A percentile compares a stretch with the other conserved stretches of the same genome.
Conservation (phyloP, 1,140 invertebrate species). For the Habropoda laboriosa region DNA sequence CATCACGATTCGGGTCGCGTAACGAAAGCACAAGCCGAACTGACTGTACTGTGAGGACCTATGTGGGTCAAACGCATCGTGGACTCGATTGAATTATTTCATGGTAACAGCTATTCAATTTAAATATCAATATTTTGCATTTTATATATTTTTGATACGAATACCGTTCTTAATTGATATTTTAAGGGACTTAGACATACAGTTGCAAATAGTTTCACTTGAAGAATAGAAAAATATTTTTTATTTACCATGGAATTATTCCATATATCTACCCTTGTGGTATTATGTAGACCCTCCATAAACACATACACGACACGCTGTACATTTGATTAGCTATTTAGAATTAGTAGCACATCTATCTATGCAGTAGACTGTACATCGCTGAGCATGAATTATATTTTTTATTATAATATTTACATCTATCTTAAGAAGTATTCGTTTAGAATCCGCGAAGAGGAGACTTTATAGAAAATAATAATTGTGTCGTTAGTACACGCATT, state of each 20-base stretch:
- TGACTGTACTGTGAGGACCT: constrained; percentile 13
- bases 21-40: constrained; percentile 38
- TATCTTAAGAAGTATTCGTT: background rate
- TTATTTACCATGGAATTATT: constrained; percentile 30
- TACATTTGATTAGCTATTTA: constrained; percentile 29
- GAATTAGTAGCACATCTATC: background rate
- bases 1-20: constrained; percentile 33
- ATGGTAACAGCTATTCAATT: background rate
- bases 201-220: too few species aligned
- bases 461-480: background rate
- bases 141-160: too few species aligned
- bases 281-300: background rate
- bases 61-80: constrained; percentile 24
- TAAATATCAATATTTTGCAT: too few species aligned
- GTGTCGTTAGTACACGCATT: background rate
- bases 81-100: constrained; percentile 17
- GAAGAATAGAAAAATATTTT: too few species aligned
- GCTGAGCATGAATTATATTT: constrained; percentile 32
- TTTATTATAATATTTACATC: background rate
- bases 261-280: background rate
- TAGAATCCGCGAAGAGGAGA: background rate
- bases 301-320: constrained; percentile 3
- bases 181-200: too few species aligned
- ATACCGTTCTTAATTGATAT: too few species aligned
- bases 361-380: constrained; percentile 44